Percentiles rank a stretch among this genome's conserved stretches.
Conservation (phyloP, 2,888 invertebrate species). For the Hydraecia micacea region DNA sequence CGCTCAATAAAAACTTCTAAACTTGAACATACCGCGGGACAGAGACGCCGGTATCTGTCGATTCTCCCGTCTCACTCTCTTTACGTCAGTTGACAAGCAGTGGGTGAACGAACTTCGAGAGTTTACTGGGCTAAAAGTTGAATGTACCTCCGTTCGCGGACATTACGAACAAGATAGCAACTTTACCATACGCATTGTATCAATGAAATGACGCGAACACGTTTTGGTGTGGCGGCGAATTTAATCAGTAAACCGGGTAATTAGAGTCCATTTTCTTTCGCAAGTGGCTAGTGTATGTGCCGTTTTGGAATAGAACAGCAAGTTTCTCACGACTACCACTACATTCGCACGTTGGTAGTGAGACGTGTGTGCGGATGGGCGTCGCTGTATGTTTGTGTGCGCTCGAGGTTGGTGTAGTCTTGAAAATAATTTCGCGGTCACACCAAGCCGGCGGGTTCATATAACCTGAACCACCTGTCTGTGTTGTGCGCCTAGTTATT, state of each 20-base stretch:
- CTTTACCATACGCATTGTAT: constrained; percentile 83
- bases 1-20: constrained; percentile 87
- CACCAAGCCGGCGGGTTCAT: constrained; percentile 88
- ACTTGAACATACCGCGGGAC: constrained; percentile 83
- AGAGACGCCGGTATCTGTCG: constrained; percentile 81
- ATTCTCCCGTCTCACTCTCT: constrained; percentile 80
- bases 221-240: constrained; percentile 69
- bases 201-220: constrained; percentile 78
- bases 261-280: constrained; percentile 77
- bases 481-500: constrained; percentile 89
- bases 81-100: constrained; percentile 90
- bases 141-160: constrained; percentile 90
- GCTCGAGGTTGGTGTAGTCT: constrained; percentile 88
- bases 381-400: constrained; percentile 76
- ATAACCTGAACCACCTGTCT: constrained; percentile 89
- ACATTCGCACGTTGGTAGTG: constrained; percentile 84
- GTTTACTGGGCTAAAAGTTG: constrained; percentile 91
- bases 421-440: constrained; percentile 91
- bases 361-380: constrained; percentile 82
- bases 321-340: constrained; percentile 90
- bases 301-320: constrained; percentile 76
- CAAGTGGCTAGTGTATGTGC: constrained; percentile 58
- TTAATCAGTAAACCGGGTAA: constrained; percentile 61
- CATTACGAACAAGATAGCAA: constrained; percentile 91
- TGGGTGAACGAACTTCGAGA: constrained; percentile 90